Evolutionary conservation across 2,888 invertebrate genomes (phyloP).

Genomic region (Drosophila eohydei): DNA sequence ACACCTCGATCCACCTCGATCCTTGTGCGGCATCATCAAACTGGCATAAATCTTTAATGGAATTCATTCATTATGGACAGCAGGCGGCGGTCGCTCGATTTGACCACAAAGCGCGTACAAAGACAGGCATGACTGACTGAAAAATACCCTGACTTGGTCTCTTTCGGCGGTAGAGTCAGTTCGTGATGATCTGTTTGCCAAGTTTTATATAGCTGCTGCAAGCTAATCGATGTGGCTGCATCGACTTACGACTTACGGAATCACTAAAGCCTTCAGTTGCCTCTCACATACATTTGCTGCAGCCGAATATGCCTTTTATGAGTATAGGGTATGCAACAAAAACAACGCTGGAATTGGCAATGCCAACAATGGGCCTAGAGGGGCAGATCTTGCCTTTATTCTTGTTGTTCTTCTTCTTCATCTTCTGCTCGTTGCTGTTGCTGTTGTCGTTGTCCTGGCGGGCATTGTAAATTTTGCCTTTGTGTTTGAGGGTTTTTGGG

Average conservation of each 20-base stretch:
- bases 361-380: constrained; percentile 51
- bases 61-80: constrained; percentile 77
- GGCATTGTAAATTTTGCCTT: constrained; percentile 68
- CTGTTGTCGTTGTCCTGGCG: constrained; percentile 53
- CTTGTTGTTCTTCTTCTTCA: constrained; percentile 12
- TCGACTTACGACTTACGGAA: background rate
- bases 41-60: constrained; percentile 83
- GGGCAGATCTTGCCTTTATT: constrained; percentile 38
- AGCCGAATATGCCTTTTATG: background rate
- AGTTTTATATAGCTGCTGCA: too few species aligned
- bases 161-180: background rate
- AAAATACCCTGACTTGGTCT: background rate
- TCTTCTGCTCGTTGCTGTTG: constrained; percentile 8
- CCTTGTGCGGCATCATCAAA: constrained; percentile 83
- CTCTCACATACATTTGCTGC: background rate
- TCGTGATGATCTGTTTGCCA: too few species aligned
- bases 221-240: too few species aligned
- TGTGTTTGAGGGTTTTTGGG: constrained; percentile 43
- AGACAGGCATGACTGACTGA: background rate
- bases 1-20: constrained; percentile 32
- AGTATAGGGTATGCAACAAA: background rate
- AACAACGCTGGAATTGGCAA: constrained; percentile 45
- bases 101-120: constrained; percentile 60
- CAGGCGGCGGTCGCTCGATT: constrained; percentile 56
- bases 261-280: background rate